Conservation (phyloP, 64 coral and sea anemone genomes). For the Astreopora myriophthalma region DNA sequence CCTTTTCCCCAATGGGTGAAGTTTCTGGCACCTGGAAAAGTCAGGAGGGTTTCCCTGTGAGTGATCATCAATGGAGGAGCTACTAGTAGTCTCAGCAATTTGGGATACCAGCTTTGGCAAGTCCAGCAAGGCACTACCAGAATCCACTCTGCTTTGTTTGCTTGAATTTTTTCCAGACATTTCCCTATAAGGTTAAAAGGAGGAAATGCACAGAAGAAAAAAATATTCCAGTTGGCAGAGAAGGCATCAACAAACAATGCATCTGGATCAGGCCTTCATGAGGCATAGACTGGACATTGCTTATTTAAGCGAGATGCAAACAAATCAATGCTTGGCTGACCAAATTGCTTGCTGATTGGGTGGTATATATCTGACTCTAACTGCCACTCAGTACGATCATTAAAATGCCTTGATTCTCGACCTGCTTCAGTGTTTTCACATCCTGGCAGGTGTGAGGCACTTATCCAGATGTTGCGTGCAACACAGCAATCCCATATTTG, state of each 20-base stretch:
- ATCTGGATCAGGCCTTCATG: constrained; percentile 9
- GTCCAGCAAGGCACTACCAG: not conserved
- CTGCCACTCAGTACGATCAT: constrained; percentile 56
- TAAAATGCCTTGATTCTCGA: constrained; percentile 22
- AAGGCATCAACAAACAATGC: constrained; percentile 56
- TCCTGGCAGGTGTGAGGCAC: constrained; percentile 43
- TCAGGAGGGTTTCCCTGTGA: constrained; percentile 7
- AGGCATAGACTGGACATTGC: constrained; percentile 19
- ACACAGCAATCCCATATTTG: constrained; percentile 51
- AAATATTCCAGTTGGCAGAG: constrained; percentile 3
- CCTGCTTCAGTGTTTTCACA: constrained; percentile 40
- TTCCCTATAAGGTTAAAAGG: not conserved
- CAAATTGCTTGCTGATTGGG: not conserved
- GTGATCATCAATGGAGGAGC: not conserved
- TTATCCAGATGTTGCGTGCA: constrained; percentile 45
- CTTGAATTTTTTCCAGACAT: constrained; percentile 4
- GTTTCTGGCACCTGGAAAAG: not conserved
- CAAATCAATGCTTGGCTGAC: constrained; percentile 12
- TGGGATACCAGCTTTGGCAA: not conserved
- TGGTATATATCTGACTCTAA: not conserved
- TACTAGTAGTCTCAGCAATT: not conserved
- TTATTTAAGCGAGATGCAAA: constrained; percentile 58
- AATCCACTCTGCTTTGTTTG: not conserved
- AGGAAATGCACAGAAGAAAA: constrained; percentile 8
- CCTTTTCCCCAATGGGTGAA: constrained; percentile 12